Conservation (phyloP, 2,113 vertebrate genomes). For the Pleuronectes platessa region DNA sequence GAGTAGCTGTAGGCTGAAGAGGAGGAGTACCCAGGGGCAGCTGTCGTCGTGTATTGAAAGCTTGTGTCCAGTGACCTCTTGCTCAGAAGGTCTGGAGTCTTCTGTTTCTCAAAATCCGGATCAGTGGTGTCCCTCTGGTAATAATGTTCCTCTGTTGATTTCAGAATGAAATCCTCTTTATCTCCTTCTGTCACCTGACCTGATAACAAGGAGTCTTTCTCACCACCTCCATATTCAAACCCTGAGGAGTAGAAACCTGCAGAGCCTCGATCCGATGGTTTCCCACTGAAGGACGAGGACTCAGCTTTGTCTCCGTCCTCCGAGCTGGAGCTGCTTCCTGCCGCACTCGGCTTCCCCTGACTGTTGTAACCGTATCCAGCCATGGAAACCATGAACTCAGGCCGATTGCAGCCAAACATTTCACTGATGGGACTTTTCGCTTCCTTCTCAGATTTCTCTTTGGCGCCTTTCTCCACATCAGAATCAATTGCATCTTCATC, state of each 20-base stretch:
- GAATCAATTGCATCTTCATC: constrained; percentile 82
- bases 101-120: constrained; percentile 68
- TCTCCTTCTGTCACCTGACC: constrained; percentile 51
- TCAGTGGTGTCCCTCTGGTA: constrained; percentile 64
- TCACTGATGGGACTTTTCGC: constrained; percentile 61
- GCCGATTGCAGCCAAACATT: constrained; percentile 62
- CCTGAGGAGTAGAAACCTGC: constrained; percentile 63
- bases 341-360: constrained; percentile 53
- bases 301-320: constrained; percentile 49
- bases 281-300: constrained; percentile 39
- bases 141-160: constrained; percentile 67
- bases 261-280: constrained; percentile 50
- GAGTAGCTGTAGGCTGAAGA: constrained; percentile 86
- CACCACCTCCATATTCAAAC: constrained; percentile 60
- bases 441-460: constrained; percentile 90
- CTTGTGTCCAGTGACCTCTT: constrained; percentile 81
- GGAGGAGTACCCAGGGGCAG: constrained; percentile 81
- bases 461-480: constrained; percentile 91
- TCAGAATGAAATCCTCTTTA: constrained; percentile 57
- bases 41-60: constrained; percentile 81
- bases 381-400: constrained; percentile 77
- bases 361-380: constrained; percentile 69
- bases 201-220: constrained; percentile 62
- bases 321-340: constrained; percentile 36
- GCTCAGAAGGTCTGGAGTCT: constrained; percentile 68